These are phyloP conservation scores for Netelia fuscicornis DNA, from an alignment of 2,888 invertebrate genomes.

Conservation along the genomic window DNA sequence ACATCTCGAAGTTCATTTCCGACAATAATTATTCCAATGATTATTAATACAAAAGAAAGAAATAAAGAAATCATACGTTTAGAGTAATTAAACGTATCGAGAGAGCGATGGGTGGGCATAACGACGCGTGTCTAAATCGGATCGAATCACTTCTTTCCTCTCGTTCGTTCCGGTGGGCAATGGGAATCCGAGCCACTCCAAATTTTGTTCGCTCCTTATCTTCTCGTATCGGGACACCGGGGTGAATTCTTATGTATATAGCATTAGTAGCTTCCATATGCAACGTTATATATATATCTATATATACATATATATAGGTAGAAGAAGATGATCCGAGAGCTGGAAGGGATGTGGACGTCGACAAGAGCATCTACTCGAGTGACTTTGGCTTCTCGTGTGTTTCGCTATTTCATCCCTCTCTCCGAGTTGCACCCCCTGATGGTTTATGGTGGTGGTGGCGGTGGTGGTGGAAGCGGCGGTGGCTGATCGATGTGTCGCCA, in stretches of 20 bases:
- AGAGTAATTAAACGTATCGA: too few species aligned
- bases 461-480: slow-evolving; percentile 58
- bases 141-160: slow-evolving; percentile 59
- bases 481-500: slow-evolving; percentile 88
- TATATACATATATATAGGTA: slow-evolving; percentile 5
- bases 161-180: slow-evolving; percentile 9
- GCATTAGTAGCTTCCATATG: neutral
- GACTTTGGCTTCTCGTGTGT: slow-evolving; percentile 45
- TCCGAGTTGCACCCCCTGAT: slow-evolving; percentile 30
- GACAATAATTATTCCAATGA: too few species aligned
- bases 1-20: too few species aligned
- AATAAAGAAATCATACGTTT: too few species aligned
- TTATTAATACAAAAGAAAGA: too few species aligned
- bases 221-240: slow-evolving; percentile 39
- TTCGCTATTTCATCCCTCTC: slow-evolving; percentile 49
- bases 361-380: slow-evolving; percentile 62
- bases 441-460: slow-evolving; percentile 29
- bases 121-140: slow-evolving; percentile 42
- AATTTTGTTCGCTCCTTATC: neutral
- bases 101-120: too few species aligned
- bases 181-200: slow-evolving; percentile 21
- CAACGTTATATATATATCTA: slow-evolving; percentile 14
- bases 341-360: slow-evolving; percentile 68
- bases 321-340: slow-evolving; percentile 72
- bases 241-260: slow-evolving; percentile 21